Percentiles rank a stretch among this genome's conserved stretches.
phyloP scores from a whole-genome alignment of 2,113 vertebrate species.

The Pagrus major region DNA sequence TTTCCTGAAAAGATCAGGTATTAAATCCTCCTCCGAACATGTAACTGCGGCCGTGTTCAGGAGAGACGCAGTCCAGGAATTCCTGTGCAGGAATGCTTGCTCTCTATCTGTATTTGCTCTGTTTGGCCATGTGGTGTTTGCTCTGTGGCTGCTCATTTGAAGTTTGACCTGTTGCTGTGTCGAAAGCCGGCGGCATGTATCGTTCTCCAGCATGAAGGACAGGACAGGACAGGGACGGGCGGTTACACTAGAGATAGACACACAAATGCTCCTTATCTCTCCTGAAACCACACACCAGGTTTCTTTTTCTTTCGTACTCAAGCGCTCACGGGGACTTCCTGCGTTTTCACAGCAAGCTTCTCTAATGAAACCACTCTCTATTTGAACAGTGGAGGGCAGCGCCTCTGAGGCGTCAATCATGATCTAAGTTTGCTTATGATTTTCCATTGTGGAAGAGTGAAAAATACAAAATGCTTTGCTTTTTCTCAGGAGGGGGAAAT shows the following conservation, averaged over 20 bases:
- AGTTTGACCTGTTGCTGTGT: constrained; percentile 79
- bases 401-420: neutral
- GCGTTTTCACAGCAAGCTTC: neutral
- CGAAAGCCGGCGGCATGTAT: constrained; percentile 49
- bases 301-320: neutral
- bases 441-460: constrained; percentile 45
- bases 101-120: constrained; percentile 43
- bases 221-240: constrained; percentile 50
- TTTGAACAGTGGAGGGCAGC: constrained; percentile 44
- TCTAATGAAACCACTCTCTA: constrained; percentile 6
- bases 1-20: neutral
- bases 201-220: constrained; percentile 50
- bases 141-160: constrained; percentile 63
- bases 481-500: constrained; percentile 26
- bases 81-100: constrained; percentile 60
- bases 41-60: neutral
- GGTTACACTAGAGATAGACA: constrained; percentile 28
- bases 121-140: constrained; percentile 73
- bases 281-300: constrained; percentile 25
- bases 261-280: constrained; percentile 44
- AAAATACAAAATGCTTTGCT: constrained; percentile 1
- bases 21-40: neutral
- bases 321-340: constrained; percentile 12
- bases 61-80: constrained; percentile 34
- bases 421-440: constrained; percentile 34